Evolutionary conservation across 1,140 invertebrate genomes (phyloP).

Genomic region (Drosophila athabasca): DNA sequence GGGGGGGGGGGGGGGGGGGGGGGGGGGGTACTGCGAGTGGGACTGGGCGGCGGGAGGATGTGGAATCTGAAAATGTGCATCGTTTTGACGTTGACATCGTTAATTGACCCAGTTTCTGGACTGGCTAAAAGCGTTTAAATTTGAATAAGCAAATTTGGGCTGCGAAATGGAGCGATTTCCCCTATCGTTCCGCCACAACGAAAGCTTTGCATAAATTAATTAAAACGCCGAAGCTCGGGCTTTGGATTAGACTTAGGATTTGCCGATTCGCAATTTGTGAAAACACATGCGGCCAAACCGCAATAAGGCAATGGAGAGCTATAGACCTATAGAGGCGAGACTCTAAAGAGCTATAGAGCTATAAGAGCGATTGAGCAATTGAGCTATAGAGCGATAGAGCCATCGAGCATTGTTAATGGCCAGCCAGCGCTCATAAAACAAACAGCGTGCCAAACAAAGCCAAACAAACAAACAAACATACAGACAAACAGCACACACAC

Average conservation of each 20-base stretch:
- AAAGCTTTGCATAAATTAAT: conserved; percentile 67
- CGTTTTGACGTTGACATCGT: conserved; percentile 60
- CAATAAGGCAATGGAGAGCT: conserved; percentile 54
- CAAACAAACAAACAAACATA: conserved; percentile 65
- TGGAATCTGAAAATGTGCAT: conserved; percentile 45
- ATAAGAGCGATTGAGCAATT: conserved; percentile 5
- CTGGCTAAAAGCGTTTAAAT: conserved; percentile 67
- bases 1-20: conserved; percentile 1
- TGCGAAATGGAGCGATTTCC: conserved; percentile 36
- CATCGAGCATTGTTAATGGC: conserved; percentile 72
- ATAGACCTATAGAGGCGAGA: conserved; percentile 11
- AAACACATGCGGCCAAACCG: conserved; percentile 58
- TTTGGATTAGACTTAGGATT: conserved; percentile 48
- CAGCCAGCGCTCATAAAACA: conserved; percentile 53
- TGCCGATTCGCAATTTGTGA: conserved; percentile 1
- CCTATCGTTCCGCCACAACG: not conserved
- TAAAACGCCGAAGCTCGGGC: conserved; percentile 47
- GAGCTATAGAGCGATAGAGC: conserved; percentile 32
- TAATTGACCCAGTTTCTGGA: conserved; percentile 71
- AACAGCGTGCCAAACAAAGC: conserved; percentile 32
- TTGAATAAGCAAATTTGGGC: conserved; percentile 67
- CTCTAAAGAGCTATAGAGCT: conserved; percentile 44
- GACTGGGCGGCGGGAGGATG: not conserved
- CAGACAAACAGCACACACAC: conserved; percentile 53
- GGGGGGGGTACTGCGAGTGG: not conserved